A percentile compares a stretch with the other conserved stretches of the same genome.
phyloP scores from a whole-genome alignment of 2,888 invertebrate species.

The Tryphoninae sp. region DNA sequence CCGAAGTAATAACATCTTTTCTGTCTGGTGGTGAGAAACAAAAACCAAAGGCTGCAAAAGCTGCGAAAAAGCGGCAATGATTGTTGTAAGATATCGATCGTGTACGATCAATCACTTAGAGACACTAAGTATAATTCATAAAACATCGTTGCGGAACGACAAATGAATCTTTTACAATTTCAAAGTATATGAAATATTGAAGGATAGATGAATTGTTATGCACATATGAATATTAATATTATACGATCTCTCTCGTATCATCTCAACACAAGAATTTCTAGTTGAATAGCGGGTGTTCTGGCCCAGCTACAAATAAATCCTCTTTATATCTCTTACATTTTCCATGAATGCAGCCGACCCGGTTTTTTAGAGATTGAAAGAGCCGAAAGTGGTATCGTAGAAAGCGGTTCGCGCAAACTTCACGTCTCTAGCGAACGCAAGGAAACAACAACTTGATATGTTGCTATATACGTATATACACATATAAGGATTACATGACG shows the following conservation, averaged over 20 bases:
- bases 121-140: not conserved
- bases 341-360: constrained; percentile 4
- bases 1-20: constrained; percentile 95
- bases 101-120: constrained; percentile 13
- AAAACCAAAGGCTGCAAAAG: constrained; percentile 81
- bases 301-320: constrained; percentile 35
- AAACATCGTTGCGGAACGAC: not conserved
- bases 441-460: constrained; percentile 43
- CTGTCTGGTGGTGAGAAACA: constrained; percentile 88
- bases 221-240: constrained; percentile 23
- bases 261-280: constrained; percentile 10
- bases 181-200: constrained; percentile 26
- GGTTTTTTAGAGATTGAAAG: constrained; percentile 4
- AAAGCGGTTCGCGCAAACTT: constrained; percentile 22
- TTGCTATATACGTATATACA: constrained; percentile 4
- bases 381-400: constrained; percentile 28
- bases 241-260: constrained; percentile 38
- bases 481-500: constrained; percentile 47
- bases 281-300: constrained; percentile 5
- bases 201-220: constrained; percentile 33
- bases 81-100: constrained; percentile 2
- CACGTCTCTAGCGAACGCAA: constrained; percentile 14
- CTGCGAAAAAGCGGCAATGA: constrained; percentile 81
- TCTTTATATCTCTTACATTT: not conserved
- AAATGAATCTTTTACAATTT: constrained; percentile 22